These are phyloP conservation scores for Agrochola lychnidis DNA, from an alignment of 2,888 invertebrate genomes.

Conservation along the genomic window DNA sequence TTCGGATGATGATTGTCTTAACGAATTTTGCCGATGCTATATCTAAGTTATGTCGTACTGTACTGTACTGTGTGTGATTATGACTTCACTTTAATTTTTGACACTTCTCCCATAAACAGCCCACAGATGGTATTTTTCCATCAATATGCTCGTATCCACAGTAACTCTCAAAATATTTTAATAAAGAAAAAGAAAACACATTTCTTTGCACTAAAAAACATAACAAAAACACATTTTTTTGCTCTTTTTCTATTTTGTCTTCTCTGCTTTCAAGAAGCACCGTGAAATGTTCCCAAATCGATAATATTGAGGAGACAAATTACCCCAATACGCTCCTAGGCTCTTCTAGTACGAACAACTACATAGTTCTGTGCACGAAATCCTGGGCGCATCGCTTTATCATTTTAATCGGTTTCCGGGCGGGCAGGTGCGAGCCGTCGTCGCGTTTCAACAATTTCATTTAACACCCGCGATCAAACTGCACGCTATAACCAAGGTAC, in stretches of 20 bases:
- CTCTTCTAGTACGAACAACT: conserved; percentile 55
- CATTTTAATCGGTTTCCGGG: conserved; percentile 86
- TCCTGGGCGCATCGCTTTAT: conserved; percentile 79
- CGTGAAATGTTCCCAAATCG: background rate
- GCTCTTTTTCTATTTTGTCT: background rate
- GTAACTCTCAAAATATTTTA: background rate
- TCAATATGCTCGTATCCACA: background rate
- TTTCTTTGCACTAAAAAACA: background rate
- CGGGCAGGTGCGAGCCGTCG: conserved; percentile 80
- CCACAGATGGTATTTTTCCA: background rate
- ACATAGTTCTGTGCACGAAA: conserved; percentile 52
- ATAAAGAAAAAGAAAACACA: no score
- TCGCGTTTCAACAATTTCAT: conserved; percentile 77
- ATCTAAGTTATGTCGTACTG: no score
- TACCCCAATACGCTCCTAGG: rapidly evolving
- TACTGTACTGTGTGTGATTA: no score
- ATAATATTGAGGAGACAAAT: background rate
- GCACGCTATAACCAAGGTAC: conserved; percentile 48
- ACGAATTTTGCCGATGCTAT: no score
- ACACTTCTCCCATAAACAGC: background rate
- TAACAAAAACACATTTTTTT: background rate
- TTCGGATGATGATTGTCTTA: no score
- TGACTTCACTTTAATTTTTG: background rate
- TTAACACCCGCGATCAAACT: conserved; percentile 66
- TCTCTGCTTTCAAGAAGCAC: background rate